Percentiles rank a stretch among this genome's conserved stretches.
Evolutionary conservation across 2,888 invertebrate species (phyloP).

Genomic region (Blera fallax): DNA sequence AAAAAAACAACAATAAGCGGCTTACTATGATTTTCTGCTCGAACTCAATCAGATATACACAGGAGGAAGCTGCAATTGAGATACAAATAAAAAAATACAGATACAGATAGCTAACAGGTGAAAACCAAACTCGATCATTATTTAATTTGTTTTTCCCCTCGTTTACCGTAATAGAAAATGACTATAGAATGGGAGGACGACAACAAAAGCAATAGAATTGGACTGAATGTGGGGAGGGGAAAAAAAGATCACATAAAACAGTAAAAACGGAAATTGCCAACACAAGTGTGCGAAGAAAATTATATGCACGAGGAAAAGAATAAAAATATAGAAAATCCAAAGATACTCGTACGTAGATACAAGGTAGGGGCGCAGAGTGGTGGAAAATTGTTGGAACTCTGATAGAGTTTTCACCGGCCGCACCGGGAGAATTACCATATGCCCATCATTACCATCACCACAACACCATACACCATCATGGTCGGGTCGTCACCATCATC

Average conservation of each 20-base stretch:
- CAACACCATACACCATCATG: conserved; percentile 21
- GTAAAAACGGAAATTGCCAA: conserved; percentile 55
- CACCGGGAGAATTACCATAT: conserved; percentile 54
- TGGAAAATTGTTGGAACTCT: neutral
- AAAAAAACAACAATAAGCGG: conserved; percentile 50
- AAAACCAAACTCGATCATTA: conserved; percentile 50
- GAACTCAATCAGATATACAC: conserved; percentile 8
- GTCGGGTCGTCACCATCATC: conserved; percentile 25
- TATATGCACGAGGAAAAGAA: neutral
- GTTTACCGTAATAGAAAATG: conserved; percentile 47
- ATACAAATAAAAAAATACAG: conserved; percentile 5
- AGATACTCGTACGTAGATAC: neutral
- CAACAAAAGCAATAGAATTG: conserved; percentile 43
- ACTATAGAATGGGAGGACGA: conserved; percentile 27
- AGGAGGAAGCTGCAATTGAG: conserved; percentile 55
- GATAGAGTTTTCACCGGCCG: conserved; percentile 29
- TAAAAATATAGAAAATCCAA: neutral
- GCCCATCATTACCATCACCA: conserved; percentile 50
- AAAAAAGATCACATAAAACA: conserved; percentile 16
- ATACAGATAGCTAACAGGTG: conserved; percentile 43
- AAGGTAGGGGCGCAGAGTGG: neutral
- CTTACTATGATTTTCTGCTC: conserved; percentile 50
- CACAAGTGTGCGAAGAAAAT: conserved; percentile 39
- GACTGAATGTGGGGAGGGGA: neutral
- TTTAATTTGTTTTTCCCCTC: conserved; percentile 21